These are phyloP conservation scores for Hydrozoanthus tunicans DNA, from an alignment of 64 coral and sea anemone species.

Conservation along the genomic window DNA sequence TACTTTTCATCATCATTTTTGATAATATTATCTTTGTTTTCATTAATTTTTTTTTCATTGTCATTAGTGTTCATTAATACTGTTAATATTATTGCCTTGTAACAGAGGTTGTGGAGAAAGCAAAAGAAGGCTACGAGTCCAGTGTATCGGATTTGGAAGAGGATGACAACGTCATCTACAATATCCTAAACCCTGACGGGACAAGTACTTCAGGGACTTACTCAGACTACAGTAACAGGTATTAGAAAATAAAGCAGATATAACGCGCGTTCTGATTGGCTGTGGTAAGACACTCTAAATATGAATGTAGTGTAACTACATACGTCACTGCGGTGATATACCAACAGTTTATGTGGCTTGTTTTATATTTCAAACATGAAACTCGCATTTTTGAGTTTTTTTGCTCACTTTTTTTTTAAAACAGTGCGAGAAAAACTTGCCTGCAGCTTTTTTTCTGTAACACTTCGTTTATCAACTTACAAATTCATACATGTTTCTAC, in stretches of 20 bases:
- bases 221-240: constrained; percentile 56
- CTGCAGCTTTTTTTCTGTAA: too few species aligned
- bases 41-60: background rate
- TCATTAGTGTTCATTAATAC: background rate
- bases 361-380: too few species aligned
- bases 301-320: too few species aligned
- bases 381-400: too few species aligned
- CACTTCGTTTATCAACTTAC: too few species aligned
- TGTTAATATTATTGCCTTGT: background rate
- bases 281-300: too few species aligned
- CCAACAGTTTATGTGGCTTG: too few species aligned
- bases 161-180: constrained; percentile 90
- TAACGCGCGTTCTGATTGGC: too few species aligned
- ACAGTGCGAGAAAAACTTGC: too few species aligned
- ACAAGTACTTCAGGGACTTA: constrained; percentile 34
- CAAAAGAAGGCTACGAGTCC: constrained; percentile 97
- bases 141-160: constrained; percentile 89
- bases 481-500: too few species aligned
- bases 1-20: background rate
- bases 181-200: constrained; percentile 66
- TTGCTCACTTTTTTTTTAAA: too few species aligned
- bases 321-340: too few species aligned
- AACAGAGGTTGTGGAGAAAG: constrained; percentile 94
- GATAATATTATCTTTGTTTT: background rate
- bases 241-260: background rate